A percentile compares a stretch with the other conserved stretches of the same genome.
Evolutionary conservation across 2,113 vertebrate species (phyloP).

Genomic region (Jaculus jaculus): DNA sequence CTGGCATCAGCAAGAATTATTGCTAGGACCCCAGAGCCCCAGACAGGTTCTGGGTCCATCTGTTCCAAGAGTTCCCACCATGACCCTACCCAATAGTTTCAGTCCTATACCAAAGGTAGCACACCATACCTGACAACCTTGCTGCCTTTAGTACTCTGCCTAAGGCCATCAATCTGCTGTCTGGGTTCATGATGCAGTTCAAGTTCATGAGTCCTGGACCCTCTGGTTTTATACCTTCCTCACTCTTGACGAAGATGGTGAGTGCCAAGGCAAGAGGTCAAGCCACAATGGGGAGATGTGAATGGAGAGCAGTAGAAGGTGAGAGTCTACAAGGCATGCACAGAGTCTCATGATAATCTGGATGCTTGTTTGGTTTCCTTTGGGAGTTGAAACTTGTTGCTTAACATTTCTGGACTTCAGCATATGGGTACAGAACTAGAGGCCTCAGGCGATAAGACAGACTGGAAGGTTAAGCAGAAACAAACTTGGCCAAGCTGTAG

Average conservation of each 20-base stretch:
- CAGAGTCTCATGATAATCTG: background rate
- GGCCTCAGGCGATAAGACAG: conserved; percentile 15
- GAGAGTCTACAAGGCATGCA: background rate
- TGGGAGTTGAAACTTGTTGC: background rate
- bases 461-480: conserved; percentile 28
- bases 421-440: background rate
- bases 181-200: background rate
- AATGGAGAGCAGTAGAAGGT: background rate
- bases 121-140: background rate
- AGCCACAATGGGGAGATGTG: background rate
- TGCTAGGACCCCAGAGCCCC: background rate
- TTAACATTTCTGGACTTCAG: conserved; percentile 42
- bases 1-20: conserved; percentile 12
- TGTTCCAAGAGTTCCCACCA: conserved; percentile 18
- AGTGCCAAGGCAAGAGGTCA: background rate
- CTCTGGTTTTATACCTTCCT: conserved; percentile 65
- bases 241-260: conserved; percentile 49
- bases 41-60: conserved; percentile 13
- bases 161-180: conserved; percentile 39
- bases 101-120: background rate
- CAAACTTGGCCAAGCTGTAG: background rate
- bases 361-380: conserved; percentile 30
- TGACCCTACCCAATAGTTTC: conserved; percentile 3
- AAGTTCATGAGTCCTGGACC: conserved; percentile 71
- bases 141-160: background rate